A percentile compares a stretch with the other conserved stretches of the same genome.
These are phyloP conservation scores for Oryzias melastigma DNA, from an alignment of 2,113 vertebrate genomes.

Conservation along the genomic window DNA sequence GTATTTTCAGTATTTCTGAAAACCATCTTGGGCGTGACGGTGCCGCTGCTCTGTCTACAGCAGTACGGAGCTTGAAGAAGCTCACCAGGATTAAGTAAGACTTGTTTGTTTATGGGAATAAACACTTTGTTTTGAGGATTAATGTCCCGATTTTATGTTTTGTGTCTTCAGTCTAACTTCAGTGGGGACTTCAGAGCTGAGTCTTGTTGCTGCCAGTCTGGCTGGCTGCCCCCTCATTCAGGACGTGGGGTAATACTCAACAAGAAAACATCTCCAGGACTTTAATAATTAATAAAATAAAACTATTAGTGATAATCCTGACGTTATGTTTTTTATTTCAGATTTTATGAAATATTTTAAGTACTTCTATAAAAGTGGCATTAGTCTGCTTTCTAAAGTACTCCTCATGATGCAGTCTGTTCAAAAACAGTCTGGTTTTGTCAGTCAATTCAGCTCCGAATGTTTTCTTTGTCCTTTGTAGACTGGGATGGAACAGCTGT, in stretches of 20 bases:
- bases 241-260: conserved; percentile 82
- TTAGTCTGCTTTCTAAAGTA: too few relatives aligned
- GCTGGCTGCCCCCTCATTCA: conserved; percentile 76
- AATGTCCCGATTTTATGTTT: neutral
- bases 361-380: too few relatives aligned
- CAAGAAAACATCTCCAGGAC: neutral
- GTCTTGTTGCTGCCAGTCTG: conserved; percentile 71
- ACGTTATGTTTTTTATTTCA: neutral
- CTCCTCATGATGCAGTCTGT: too few relatives aligned
- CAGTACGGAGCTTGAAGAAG: conserved; percentile 59
- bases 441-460: too few relatives aligned
- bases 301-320: neutral
- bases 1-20: conserved; percentile 78
- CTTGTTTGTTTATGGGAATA: neutral
- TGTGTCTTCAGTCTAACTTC: conserved; percentile 65
- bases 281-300: neutral
- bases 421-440: too few relatives aligned
- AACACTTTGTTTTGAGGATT: neutral
- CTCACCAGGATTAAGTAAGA: conserved; percentile 85
- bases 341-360: too few relatives aligned
- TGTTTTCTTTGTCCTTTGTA: conserved; percentile 44
- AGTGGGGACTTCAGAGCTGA: conserved; percentile 64
- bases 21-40: conserved; percentile 75
- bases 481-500: conserved; percentile 89
- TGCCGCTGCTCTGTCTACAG: conserved; percentile 60